Base-by-base conservation (phyloP, 1,140 invertebrate species). In the Drosophila truncata region DNA sequence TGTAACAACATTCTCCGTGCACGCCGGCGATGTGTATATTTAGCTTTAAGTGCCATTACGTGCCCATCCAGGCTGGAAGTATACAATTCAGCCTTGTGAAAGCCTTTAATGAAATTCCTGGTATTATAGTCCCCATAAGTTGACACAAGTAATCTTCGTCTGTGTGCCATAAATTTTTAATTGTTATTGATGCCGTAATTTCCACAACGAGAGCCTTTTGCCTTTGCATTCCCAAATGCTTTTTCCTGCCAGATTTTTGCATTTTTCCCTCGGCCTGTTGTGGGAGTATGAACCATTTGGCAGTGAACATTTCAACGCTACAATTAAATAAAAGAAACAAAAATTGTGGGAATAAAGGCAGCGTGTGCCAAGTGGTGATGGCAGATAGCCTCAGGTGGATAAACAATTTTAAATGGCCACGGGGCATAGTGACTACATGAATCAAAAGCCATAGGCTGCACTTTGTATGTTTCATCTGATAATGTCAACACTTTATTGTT, bases 321-420 rank as follows among this genome's bases (percentile, higher is more conserved):
- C 39, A 62, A 67, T 67, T 77, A 60, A 77, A 77, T 77, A 49
- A 37, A 54, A 60, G 41, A 14, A 41, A 54, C 63, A 76, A 33
- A 76, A 33, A 35, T 13, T 50, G 62, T 67, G 62, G 35, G 33
- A 70, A 52, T 35, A 42, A 23, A 44, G 37, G 29, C 61, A 69
- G 50, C 60, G 65, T 47, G 60, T 69, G 61, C 42, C 50, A 13
- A 23, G 37, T 54, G 49, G 49, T 33, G 29, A 33, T 52, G 52
- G 27, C 44, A 47, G 50, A 64, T 42, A 29, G 39, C 54, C 47
- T 33, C 61, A 35, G 62, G 35, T 25, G 64, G 61, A 77, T 78
- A 77, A 77, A 77, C 74, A 77, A 76, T 75, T 77, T 76, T 33
- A 67, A 77, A 77, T 42, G 54, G 31, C 73, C 49, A 20, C 10